Evolutionary conservation across 1,140 invertebrate genomes (phyloP), one percentile per base, ranked within the genome.

Genomic region (Cotesia typhae): DNA sequence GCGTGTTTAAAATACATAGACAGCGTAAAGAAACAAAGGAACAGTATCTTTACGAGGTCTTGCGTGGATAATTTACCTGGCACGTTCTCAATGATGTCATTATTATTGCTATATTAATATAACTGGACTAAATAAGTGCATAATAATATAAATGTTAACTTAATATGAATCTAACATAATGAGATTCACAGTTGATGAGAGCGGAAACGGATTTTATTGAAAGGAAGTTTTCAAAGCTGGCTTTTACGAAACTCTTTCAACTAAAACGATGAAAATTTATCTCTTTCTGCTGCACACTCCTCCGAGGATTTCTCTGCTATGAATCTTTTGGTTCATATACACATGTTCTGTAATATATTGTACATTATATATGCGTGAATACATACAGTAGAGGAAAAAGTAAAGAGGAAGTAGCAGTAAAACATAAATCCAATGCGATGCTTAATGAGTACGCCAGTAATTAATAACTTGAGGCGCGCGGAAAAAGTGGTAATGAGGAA

Each of bases 61-160:
- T 57, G 53, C 55, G 37, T 41, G n/a, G 36, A 69, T 69, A 55
- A 60, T 69, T 55, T 57, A 69, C 57, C 67, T 69, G 67, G 67
- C 67, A 69, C 20, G 57, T 69, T 69, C 67, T 69, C 67, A 69
- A 69, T 69, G 67, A 69, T 69, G 60, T 69, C 60, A 69, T 69
- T 69, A 69, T 59, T 47, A 47, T 47, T 47, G 10, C 10, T 47
- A 47, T 47, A 47, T 47, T 47, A 47, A 9, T 47, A 47, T 47
- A 67, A 52, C 65, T 47, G 51, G 20, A 20, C 14, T 28, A 38
- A 67, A 4, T n/a, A 47, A 35, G 41, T 17, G 61, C 28, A 28
- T 28, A 1, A 47, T 47, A 47, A 47, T 47, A 47, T 47, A 7
- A 9, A 47, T 6, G 6, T 47, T 47, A 6, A 47, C 6, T 47